These are phyloP conservation scores for Sminthurides aquaticus DNA, from an alignment of 2,888 invertebrate species.

Conservation along the genomic window DNA sequence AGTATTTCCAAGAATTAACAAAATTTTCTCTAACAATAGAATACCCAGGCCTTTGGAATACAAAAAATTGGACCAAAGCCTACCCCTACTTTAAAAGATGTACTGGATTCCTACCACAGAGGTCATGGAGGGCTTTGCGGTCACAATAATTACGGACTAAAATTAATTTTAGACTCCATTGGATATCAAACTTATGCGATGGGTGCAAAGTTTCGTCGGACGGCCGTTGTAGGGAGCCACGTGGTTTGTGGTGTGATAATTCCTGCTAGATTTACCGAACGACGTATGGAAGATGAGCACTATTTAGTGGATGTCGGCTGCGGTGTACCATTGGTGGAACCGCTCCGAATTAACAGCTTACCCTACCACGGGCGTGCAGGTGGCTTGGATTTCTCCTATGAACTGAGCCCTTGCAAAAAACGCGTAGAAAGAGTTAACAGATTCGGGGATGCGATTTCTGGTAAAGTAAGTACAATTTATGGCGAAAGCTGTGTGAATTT, in stretches of 20 bases:
- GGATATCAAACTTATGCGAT: constrained; percentile 28
- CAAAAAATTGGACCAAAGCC: constrained; percentile 15
- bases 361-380: constrained; percentile 27
- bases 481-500: not conserved
- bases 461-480: too few species aligned
- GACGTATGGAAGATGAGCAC: constrained; percentile 14
- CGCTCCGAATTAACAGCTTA: constrained; percentile 26
- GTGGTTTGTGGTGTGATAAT: constrained; percentile 30
- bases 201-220: constrained; percentile 26
- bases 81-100: constrained; percentile 16
- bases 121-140: constrained; percentile 35
- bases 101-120: constrained; percentile 17
- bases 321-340: constrained; percentile 26
- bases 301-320: constrained; percentile 34
- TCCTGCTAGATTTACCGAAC: constrained; percentile 1
- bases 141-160: constrained; percentile 30
- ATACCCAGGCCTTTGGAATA: not conserved
- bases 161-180: constrained; percentile 23
- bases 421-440: constrained; percentile 12
- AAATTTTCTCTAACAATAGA: not conserved
- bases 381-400: constrained; percentile 18
- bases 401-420: constrained; percentile 2
- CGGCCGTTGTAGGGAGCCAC: constrained; percentile 28
- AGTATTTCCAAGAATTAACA: too few species aligned
- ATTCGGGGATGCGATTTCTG: constrained; percentile 17